Base-by-base conservation (phyloP, 2,113 vertebrate genomes). In the Entosphenus tridentatus region DNA sequence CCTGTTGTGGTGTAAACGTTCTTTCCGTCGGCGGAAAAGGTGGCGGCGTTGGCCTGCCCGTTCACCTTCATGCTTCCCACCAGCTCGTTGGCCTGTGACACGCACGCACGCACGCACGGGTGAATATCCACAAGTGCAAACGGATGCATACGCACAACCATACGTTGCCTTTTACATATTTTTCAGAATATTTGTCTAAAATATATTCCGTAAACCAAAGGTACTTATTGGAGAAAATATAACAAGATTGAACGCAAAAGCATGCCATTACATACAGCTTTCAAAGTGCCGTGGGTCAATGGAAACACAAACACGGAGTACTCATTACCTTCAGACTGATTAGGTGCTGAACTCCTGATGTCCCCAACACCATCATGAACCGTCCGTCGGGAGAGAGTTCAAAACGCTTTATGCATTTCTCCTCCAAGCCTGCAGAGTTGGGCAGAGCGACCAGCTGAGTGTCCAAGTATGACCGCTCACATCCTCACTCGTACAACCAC, bases 61-160 rank as follows among this genome's bases (percentile, higher is more conserved):
- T 90, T 90, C 13, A 95, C 76, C 75, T 97, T 97, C 86, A 97
- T 77, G 56, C 84, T 88, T 67, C 78, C 73, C 2, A 96, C 77
- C 69, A 96, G 80, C 70, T 96, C 90, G 73, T 84, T 92, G 0
- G 86, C 95, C 90, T 96, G 74, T 57, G 75, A 78, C 18, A 69
- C 57, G 9, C 71, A 75, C 39, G 39, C 18, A 69, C 57, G 9
- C 71, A 75, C 39, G 39, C 39, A 39, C 6, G 39, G 39, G 39
- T 39, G 39, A 39, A 39, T 7, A 39, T 39, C 39, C 39, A 39
- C 39, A 39, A 39, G 6, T 39, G 39, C 39, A 39, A 39, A 39
- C 5, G 39, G 6, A 39, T 39, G 39, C 39, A 39, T 39, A 39
- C 39, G 39, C 39, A 39, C 39, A 39, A 39, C 39, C 39, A 39